Conservation (phyloP, 2,113 vertebrate genomes). For the Pachycephala philippinensis region DNA sequence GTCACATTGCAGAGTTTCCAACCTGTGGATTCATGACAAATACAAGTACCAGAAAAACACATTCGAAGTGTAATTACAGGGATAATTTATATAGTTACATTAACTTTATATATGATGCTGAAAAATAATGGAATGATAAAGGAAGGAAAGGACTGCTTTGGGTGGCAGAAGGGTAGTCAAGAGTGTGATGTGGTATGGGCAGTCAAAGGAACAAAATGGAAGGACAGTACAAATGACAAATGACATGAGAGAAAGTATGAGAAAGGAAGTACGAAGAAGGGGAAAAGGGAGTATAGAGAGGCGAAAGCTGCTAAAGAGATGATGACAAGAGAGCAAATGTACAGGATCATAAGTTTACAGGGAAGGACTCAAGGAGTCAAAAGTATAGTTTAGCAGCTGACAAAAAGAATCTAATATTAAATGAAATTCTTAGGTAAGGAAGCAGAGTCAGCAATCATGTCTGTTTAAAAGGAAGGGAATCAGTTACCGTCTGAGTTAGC, state of each 20-base stretch:
- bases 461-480: neutral
- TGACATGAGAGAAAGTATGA: neutral
- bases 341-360: neutral
- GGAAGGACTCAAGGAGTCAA: neutral
- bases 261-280: neutral
- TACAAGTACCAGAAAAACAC: neutral
- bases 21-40: neutral
- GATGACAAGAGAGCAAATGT: neutral
- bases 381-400: neutral
- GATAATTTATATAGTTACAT: neutral
- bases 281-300: neutral
- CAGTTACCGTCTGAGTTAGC: neutral
- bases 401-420: neutral
- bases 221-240: neutral
- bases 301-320: neutral
- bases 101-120: neutral
- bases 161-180: neutral
- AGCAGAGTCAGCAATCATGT: neutral
- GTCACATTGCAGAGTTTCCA: neutral
- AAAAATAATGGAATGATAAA: neutral
- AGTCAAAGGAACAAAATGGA: neutral
- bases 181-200: neutral
- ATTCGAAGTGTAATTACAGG: neutral
- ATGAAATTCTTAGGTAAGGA: neutral
- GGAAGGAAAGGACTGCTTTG: neutral